Percentiles rank a stretch among this genome's conserved stretches.
These are phyloP conservation scores for Chaunax sp. DNA, from an alignment of 2,797 vertebrate genomes.

Conservation along the genomic window DNA sequence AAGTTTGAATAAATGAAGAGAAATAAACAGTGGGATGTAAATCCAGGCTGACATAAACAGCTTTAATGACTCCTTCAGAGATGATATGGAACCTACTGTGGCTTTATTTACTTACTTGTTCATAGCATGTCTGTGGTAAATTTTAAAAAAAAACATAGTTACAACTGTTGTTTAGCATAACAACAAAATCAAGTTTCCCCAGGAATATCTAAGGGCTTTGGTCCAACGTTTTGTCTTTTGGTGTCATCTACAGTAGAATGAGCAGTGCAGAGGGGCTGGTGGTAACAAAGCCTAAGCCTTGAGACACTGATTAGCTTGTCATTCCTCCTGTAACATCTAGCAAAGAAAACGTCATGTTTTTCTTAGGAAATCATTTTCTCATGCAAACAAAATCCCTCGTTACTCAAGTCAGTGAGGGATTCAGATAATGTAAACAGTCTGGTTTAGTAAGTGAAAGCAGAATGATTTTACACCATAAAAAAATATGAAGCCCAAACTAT, in stretches of 20 bases:
- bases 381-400: not conserved
- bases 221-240: not conserved
- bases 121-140: conserved; percentile 32
- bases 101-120: conserved; percentile 29
- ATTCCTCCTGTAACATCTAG: not conserved
- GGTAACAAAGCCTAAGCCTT: not conserved
- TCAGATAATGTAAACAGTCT: not conserved
- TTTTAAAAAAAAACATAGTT: conserved; percentile 2
- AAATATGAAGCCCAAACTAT: not conserved
- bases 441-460: not conserved
- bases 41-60: conserved; percentile 45
- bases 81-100: conserved; percentile 16
- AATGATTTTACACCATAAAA: not conserved
- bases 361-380: conserved; percentile 5
- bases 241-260: not conserved
- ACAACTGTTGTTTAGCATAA: not conserved
- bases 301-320: not conserved
- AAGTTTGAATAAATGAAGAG: conserved; percentile 14
- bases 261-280: not conserved
- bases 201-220: conserved; percentile 5
- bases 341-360: conserved; percentile 1
- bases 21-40: conserved; percentile 20
- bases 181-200: not conserved
- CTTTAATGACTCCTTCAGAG: conserved; percentile 30
- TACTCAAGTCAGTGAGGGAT: not conserved